Evolutionary conservation across 2,888 invertebrate species (phyloP), one percentile per base, ranked within the genome.

Genomic region (Serripes groenlandicus): DNA sequence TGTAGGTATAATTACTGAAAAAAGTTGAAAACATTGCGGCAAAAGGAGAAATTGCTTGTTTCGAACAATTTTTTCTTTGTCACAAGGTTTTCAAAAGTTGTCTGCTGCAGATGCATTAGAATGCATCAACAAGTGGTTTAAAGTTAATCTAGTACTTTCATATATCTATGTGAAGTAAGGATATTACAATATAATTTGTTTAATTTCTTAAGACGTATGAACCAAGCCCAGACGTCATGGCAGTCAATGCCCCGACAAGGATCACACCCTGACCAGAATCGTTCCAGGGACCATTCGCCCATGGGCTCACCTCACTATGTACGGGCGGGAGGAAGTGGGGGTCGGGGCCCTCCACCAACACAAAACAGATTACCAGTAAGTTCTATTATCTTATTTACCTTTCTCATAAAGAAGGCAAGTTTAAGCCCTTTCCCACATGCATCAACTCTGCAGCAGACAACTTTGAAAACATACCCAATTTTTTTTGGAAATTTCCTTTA

Each of bases 181-280:
- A 42, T 42, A 18, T 42, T 42, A 42, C 18, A 42, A 42, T 42
- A 42, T 42, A 42, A 42, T 42, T 18, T 42, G 42, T 42, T 11
- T 42, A 42, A 42, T 11, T n/a, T 34, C 35, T 69, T 21, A 69
- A 81, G 81, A 34, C 37, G 78, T 32, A 69, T 86, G 34, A 81
- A 78, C 34, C 86, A 86, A 30, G 78, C 80, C 0, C 74, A 73
- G 75, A 58, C 56, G 23, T 81, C 83, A 4, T 86, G 86, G 86
- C 86, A 86, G 66, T 68, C 76, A 2, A 86, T 86, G 86, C 86
- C 86, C 1, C 56, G 83, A 18, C 86, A 86, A 62, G 83, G 76
- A 1, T 79, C 81, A 4, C 72, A 81, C 42, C 76, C 76, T 18
- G 79, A 81, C 9, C 69, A 32, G 30, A 32, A 30, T 21, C 35